Percentiles rank a stretch among this genome's conserved stretches.
Conservation (phyloP, 1,140 invertebrate genomes). For the Acromyrmex heyeri region DNA sequence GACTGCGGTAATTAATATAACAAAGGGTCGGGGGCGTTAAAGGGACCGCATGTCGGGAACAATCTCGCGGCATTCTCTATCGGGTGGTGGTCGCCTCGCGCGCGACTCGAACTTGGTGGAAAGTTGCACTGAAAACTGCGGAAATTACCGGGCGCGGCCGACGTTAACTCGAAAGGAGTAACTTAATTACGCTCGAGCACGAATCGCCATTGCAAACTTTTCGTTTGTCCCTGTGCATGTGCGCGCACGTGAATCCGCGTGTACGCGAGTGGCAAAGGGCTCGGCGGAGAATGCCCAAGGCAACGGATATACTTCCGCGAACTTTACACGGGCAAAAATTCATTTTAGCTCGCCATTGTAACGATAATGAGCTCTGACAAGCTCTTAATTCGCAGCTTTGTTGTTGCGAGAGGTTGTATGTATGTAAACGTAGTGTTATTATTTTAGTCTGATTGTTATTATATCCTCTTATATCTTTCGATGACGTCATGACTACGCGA, state of each 20-base stretch:
- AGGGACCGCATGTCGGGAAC: slow-evolving; percentile 56
- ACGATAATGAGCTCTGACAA: slow-evolving; percentile 46
- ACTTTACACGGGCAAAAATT: slow-evolving; percentile 49
- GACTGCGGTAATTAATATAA: slow-evolving; percentile 67
- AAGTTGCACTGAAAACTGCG: slow-evolving; percentile 68
- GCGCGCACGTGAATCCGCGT: background rate
- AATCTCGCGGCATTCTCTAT: slow-evolving; percentile 52
- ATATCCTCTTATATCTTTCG: no score
- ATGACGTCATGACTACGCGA: background rate
- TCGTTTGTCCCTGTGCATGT: slow-evolving; percentile 17
- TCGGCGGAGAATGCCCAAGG: background rate
- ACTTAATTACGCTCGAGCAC: slow-evolving; percentile 76
- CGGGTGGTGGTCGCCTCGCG: slow-evolving; percentile 27
- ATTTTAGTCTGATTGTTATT: background rate
- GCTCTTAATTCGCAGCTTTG: slow-evolving; percentile 26
- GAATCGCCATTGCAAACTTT: slow-evolving; percentile 62
- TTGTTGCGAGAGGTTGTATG: background rate
- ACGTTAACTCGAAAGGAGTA: slow-evolving; percentile 72
- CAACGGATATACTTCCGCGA: slow-evolving; percentile 41
- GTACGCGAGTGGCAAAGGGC: background rate
- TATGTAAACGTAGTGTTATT: background rate
- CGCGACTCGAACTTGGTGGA: slow-evolving; percentile 58
- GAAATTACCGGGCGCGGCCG: slow-evolving; percentile 67
- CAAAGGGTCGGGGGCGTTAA: slow-evolving; percentile 41
- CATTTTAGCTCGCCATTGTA: slow-evolving; percentile 29